These are phyloP conservation scores for Lemur catta DNA, from an alignment of 2,797 vertebrate genomes.

Conservation along the genomic window DNA sequence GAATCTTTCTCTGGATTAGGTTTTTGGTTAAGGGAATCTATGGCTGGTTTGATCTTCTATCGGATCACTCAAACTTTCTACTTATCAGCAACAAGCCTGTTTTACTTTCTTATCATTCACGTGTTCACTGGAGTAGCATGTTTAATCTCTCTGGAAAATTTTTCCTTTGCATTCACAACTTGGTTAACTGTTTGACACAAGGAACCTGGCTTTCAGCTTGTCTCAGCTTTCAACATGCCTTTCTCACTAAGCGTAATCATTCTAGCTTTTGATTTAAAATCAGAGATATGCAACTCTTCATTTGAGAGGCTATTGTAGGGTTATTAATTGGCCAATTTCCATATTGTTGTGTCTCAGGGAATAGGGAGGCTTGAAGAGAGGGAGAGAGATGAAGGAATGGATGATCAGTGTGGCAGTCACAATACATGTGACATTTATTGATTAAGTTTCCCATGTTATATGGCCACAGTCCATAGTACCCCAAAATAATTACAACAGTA, in stretches of 20 bases:
- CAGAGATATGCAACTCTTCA: background rate
- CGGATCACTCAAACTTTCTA: background rate
- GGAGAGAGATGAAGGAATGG: background rate
- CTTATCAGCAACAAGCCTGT: background rate
- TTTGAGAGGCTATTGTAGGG: background rate
- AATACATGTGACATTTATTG: background rate
- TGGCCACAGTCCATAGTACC: background rate
- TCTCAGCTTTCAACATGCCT: background rate
- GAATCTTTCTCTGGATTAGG: background rate
- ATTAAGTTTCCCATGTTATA: background rate
- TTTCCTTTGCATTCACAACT: background rate
- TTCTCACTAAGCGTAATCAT: background rate
- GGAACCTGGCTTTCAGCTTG: background rate
- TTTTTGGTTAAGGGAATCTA: background rate
- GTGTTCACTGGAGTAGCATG: background rate
- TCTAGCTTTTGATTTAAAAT: background rate
- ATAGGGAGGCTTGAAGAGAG: background rate
- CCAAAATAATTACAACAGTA: background rate
- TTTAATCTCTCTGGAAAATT: background rate
- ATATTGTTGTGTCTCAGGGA: background rate
- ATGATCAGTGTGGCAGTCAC: background rate
- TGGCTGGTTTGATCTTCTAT: background rate
- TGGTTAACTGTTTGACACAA: background rate
- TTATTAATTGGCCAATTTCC: background rate
- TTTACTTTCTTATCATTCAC: background rate